Percentiles rank a stretch among this genome's conserved stretches.
phyloP scores from a whole-genome alignment of 2,797 vertebrate genomes.

The Bovichtus diacanthus region DNA sequence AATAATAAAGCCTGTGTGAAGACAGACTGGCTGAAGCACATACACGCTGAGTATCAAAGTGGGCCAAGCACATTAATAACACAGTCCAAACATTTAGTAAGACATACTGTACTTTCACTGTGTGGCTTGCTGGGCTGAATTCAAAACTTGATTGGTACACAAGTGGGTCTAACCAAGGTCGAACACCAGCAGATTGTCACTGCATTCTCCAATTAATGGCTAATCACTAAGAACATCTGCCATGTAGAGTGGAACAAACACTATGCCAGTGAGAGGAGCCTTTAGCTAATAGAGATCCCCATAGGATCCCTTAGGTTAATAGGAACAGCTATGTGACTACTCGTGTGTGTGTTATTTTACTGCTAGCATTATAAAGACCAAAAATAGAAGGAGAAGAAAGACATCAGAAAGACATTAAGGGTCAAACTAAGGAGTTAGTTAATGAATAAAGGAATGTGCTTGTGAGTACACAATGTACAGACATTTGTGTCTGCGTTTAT shows the following conservation, averaged over 20 bases:
- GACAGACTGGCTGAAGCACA: conserved; percentile 22
- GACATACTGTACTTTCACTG: conserved; percentile 29
- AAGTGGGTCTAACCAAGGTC: conserved; percentile 64
- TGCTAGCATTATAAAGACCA: conserved; percentile 35
- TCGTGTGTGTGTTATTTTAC: conserved; percentile 34
- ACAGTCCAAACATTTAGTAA: conserved; percentile 46
- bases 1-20: conserved; percentile 55
- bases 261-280: conserved; percentile 59
- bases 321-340: conserved; percentile 55
- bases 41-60: conserved; percentile 52
- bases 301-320: conserved; percentile 73
- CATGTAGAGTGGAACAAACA: conserved; percentile 71
- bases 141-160: conserved; percentile 55
- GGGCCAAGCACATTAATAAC: conserved; percentile 42
- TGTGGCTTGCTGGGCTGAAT: conserved; percentile 38
- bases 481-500: conserved; percentile 37
- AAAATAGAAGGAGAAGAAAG: conserved; percentile 42
- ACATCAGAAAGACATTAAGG: conserved; percentile 45
- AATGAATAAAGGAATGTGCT: conserved; percentile 12
- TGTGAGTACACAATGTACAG: conserved; percentile 23
- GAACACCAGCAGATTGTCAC: conserved; percentile 67
- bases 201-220: conserved; percentile 76
- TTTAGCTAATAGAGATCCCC: conserved; percentile 66
- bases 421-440: conserved; percentile 35
- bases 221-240: conserved; percentile 82